Evolutionary conservation across 1,140 invertebrate genomes (phyloP).

Genomic region (Patella vulgata): DNA sequence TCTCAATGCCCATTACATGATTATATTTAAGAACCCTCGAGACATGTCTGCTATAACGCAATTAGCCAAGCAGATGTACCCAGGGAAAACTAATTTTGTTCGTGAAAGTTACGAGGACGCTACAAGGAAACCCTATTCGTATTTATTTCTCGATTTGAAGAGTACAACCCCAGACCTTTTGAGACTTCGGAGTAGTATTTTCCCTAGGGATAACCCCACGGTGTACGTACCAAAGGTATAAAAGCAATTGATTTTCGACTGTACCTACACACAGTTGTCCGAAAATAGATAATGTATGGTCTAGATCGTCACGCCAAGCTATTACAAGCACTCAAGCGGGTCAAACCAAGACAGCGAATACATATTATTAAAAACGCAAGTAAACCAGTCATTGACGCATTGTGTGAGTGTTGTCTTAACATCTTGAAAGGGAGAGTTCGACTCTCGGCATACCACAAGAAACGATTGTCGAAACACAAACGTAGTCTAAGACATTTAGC

Average conservation of each 20-base stretch:
- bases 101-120: conserved; percentile 21
- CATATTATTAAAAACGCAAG: neutral
- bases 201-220: neutral
- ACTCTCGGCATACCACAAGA: conserved; percentile 1
- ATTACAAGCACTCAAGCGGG: neutral
- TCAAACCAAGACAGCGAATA: neutral
- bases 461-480: conserved; percentile 4
- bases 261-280: too few species aligned
- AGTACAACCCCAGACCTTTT: conserved; percentile 15
- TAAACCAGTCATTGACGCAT: neutral
- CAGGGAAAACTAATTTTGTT: conserved; percentile 14
- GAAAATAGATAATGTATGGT: conserved; percentile 2
- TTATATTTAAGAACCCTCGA: conserved; percentile 31
- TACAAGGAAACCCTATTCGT: conserved; percentile 14
- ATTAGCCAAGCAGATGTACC: conserved; percentile 21
- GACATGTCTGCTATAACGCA: conserved; percentile 6
- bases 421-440: conserved; percentile 16
- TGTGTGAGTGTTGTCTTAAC: conserved; percentile 15
- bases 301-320: neutral
- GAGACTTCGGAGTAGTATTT: conserved; percentile 16
- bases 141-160: conserved; percentile 32
- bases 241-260: too few species aligned
- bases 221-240: conserved; percentile 15
- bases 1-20: conserved; percentile 33
- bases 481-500: neutral